Percentiles rank a stretch among this genome's conserved stretches.
These are phyloP conservation scores for Achlya flavicornis DNA, from an alignment of 2,888 invertebrate genomes.

Conservation along the genomic window DNA sequence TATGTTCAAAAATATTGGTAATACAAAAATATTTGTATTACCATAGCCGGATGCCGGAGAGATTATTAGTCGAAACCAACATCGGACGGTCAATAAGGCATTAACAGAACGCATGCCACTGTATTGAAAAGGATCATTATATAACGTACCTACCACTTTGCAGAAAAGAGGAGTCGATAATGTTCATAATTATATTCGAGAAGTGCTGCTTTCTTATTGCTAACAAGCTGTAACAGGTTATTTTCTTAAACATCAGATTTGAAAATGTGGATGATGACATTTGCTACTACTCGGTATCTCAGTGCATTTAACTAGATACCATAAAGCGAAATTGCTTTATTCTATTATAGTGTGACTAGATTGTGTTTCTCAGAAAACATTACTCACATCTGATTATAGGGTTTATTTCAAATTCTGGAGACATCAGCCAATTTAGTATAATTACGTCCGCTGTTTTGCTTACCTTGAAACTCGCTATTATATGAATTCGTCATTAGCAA, in stretches of 20 bases:
- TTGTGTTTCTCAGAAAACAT: slow-evolving; percentile 27
- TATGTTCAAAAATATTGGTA: too few species aligned
- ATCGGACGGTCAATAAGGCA: not conserved
- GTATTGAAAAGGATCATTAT: not conserved
- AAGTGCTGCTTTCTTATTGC: not conserved
- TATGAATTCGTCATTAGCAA: slow-evolving; percentile 61
- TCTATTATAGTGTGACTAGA: slow-evolving; percentile 5
- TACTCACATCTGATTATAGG: slow-evolving; percentile 30
- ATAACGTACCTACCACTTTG: not conserved
- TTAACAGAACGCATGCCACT: not conserved
- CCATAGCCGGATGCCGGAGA: too few species aligned
- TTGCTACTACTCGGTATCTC: not conserved
- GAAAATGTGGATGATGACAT: not conserved
- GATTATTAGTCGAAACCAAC: not conserved
- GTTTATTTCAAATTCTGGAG: slow-evolving; percentile 33
- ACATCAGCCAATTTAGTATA: slow-evolving; percentile 41
- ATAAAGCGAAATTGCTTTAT: not conserved
- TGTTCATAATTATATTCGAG: not conserved
- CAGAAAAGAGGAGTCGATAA: not conserved
- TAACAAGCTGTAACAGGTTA: not conserved
- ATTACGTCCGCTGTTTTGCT: slow-evolving; percentile 53
- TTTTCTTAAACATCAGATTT: not conserved
- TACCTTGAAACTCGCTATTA: slow-evolving; percentile 47
- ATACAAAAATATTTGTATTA: too few species aligned
- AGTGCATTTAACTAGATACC: not conserved